phyloP scores from a whole-genome alignment of 2,888 invertebrate species.

The Drepanosiphum platanoidis region DNA sequence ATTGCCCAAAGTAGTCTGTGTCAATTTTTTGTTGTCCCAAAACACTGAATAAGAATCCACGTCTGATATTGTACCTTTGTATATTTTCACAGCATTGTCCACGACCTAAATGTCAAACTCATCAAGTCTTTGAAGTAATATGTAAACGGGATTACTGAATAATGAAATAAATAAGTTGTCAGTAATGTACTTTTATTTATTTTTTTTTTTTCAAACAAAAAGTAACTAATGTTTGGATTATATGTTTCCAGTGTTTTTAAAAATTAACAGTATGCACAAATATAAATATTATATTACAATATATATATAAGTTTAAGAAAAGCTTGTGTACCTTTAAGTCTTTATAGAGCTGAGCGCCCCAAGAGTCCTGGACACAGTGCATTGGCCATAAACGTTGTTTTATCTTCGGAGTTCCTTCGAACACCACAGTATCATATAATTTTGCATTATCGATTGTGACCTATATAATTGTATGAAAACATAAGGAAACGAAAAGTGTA shows the following conservation, averaged over 20 bases:
- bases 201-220: neutral
- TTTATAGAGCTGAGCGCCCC: conserved; percentile 93
- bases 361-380: conserved; percentile 94
- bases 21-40: conserved; percentile 95
- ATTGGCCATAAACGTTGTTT: conserved; percentile 94
- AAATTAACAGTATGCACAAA: too few species aligned
- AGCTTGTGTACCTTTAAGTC: conserved; percentile 77
- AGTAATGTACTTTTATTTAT: too few species aligned
- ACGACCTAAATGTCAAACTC: conserved; percentile 70
- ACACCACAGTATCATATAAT: conserved; percentile 91
- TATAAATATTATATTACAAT: too few species aligned
- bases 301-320: neutral
- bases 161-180: neutral
- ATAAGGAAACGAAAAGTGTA: neutral
- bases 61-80: conserved; percentile 92
- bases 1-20: conserved; percentile 84
- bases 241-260: too few species aligned
- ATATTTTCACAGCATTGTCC: conserved; percentile 81
- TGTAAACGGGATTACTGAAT: too few species aligned
- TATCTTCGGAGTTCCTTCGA: conserved; percentile 85
- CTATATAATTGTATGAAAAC: conserved; percentile 67
- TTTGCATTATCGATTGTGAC: conserved; percentile 80
- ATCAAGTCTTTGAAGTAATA: neutral
- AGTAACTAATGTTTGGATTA: neutral
- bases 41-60: conserved; percentile 98